Percentiles rank a stretch among this genome's conserved stretches.
Conservation (phyloP, 1,140 invertebrate genomes). For the Lucilia cuprina region DNA sequence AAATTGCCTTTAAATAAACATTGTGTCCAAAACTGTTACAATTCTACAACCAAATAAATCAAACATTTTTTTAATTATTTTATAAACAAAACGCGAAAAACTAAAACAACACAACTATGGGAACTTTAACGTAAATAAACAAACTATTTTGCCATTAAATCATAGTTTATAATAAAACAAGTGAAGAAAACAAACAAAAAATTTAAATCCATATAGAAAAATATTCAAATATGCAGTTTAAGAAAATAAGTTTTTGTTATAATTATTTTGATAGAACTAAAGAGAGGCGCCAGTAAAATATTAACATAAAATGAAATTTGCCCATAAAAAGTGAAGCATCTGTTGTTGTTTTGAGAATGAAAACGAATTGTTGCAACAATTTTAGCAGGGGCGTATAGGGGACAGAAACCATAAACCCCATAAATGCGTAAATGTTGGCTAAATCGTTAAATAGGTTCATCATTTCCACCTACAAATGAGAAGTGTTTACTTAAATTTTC, state of each 20-base stretch:
- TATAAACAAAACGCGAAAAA: background rate
- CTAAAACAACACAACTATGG: background rate
- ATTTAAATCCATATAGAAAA: background rate
- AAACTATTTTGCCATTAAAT: constrained; percentile 5
- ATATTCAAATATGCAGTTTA: background rate
- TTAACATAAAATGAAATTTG: background rate
- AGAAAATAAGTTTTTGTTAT: background rate
- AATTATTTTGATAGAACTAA: constrained; percentile 28
- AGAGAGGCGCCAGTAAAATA: constrained; percentile 18
- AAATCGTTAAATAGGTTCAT: background rate
- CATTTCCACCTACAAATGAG: background rate
- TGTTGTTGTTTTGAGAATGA: background rate
- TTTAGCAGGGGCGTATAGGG: background rate
- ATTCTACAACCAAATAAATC: no score
- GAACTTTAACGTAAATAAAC: constrained; percentile 5
- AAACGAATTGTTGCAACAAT: background rate
- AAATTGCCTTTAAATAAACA: background rate
- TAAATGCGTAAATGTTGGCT: constrained; percentile 31
- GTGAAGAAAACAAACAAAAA: background rate
- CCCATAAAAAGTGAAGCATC: background rate
- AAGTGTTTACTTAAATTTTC: background rate
- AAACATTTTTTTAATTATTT: background rate
- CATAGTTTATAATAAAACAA: constrained; percentile 25
- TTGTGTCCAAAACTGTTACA: no score
- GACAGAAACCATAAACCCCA: constrained; percentile 13